Percentiles rank a stretch among this genome's conserved stretches.
phyloP scores from a whole-genome alignment of 2,113 vertebrate species.

The Ammodytes marinus region DNA sequence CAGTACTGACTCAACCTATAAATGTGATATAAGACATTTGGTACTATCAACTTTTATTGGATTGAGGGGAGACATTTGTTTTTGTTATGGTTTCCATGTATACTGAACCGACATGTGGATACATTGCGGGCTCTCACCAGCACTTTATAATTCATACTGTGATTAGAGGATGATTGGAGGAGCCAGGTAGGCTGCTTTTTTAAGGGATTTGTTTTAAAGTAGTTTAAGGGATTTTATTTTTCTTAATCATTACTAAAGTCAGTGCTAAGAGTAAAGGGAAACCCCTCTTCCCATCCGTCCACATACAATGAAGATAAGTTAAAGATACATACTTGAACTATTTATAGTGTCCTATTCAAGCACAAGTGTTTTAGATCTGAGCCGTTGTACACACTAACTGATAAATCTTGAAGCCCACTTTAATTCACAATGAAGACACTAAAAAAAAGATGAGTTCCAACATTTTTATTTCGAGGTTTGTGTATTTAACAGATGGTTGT shows the following conservation, averaged over 20 bases:
- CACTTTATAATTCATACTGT: conserved; percentile 55
- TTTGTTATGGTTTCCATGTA: neutral
- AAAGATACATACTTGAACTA: too few relatives aligned
- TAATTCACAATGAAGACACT: neutral
- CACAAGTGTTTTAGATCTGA: neutral
- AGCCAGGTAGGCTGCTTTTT: neutral
- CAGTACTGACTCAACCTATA: too few relatives aligned
- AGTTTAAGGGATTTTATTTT: neutral
- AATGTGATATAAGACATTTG: too few relatives aligned
- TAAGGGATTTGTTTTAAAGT: neutral
- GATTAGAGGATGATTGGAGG: neutral
- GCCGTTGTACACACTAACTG: neutral
- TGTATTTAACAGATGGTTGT: neutral
- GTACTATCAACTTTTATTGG: neutral
- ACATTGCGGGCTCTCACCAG: conserved; percentile 16
- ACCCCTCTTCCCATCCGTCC: neutral
- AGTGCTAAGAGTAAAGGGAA: neutral
- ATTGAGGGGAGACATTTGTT: neutral
- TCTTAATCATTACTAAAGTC: neutral
- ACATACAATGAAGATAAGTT: too few relatives aligned
- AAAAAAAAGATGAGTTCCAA: neutral
- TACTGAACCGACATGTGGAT: neutral
- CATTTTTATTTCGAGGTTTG: neutral
- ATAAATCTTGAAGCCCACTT: neutral
- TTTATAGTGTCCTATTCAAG: too few relatives aligned